A percentile compares a stretch with the other conserved stretches of the same genome.
Evolutionary conservation across 2,113 vertebrate species (phyloP).

Genomic region (Conger conger): DNA sequence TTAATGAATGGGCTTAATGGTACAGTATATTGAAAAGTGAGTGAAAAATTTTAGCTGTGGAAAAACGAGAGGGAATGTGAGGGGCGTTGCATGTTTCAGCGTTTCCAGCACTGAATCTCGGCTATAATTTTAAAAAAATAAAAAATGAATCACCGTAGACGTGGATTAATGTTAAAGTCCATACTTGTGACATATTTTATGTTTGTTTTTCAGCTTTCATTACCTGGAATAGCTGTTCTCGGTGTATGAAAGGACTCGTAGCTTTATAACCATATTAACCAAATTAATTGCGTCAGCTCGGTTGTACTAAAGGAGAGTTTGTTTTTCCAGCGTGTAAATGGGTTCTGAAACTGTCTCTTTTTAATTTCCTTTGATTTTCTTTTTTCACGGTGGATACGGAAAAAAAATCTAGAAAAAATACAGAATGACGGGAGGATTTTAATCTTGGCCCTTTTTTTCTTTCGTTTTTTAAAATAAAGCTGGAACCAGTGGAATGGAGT

Average conservation of each 20-base stretch:
- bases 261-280: conserved; percentile 65
- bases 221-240: conserved; percentile 48
- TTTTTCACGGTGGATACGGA: conserved; percentile 36
- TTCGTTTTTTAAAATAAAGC: conserved; percentile 16
- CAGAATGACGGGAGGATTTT: conserved; percentile 30
- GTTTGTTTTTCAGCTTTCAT: conserved; percentile 29
- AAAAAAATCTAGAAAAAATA: conserved; percentile 28
- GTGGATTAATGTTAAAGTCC: conserved; percentile 64
- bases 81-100: conserved; percentile 55
- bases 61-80: conserved; percentile 57
- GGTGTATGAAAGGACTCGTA: conserved; percentile 46
- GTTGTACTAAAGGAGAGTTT: conserved; percentile 57
- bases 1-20: conserved; percentile 68
- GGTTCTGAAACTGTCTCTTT: conserved; percentile 36
- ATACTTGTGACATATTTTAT: conserved; percentile 58
- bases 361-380: conserved; percentile 51
- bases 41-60: conserved; percentile 14
- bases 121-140: conserved; percentile 41
- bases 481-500: conserved; percentile 70
- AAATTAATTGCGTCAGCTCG: conserved; percentile 52
- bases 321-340: conserved; percentile 56
- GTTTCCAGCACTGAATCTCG: conserved; percentile 40
- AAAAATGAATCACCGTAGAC: conserved; percentile 58
- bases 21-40: conserved; percentile 51
- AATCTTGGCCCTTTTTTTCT: conserved; percentile 22